A percentile compares a stretch with the other conserved stretches of the same genome.
Evolutionary conservation across 2,888 invertebrate genomes (phyloP).

Genomic region (Alcis repandata): DNA sequence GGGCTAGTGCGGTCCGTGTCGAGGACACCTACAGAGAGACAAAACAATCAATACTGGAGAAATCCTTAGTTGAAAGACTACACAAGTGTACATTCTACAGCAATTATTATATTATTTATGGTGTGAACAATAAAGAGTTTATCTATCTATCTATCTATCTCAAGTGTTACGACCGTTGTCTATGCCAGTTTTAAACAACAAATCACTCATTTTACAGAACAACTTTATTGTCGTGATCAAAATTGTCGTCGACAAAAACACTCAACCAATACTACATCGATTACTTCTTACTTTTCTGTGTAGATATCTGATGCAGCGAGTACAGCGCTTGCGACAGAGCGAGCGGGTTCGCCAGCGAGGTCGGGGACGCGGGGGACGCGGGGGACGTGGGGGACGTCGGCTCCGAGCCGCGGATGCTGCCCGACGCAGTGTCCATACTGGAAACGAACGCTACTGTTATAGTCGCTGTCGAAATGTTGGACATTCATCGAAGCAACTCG

Average conservation of each 20-base stretch:
- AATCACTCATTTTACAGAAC: too few species aligned
- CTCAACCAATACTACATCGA: too few species aligned
- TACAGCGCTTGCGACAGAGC: constrained; percentile 66
- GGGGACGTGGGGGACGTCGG: constrained; percentile 96
- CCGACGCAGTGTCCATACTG: constrained; percentile 97
- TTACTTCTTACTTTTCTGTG: constrained; percentile 40
- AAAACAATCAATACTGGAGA: not conserved
- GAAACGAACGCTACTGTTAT: not conserved
- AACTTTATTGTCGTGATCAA: too few species aligned
- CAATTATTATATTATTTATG: too few species aligned
- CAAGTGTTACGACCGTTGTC: too few species aligned
- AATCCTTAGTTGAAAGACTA: not conserved
- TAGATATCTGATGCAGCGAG: constrained; percentile 54
- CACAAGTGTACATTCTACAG: too few species aligned
- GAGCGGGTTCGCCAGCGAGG: constrained; percentile 85
- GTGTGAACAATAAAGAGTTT: too few species aligned
- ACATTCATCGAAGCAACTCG: not conserved
- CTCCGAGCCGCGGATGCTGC: constrained; percentile 96
- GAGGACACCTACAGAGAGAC: constrained; percentile 39
- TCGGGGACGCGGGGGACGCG: constrained; percentile 83
- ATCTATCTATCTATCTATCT: too few species aligned
- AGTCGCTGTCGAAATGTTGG: not conserved
- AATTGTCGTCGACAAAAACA: too few species aligned
- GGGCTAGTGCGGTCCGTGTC: constrained; percentile 64
- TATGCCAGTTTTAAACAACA: too few species aligned